Conservation (phyloP, 2,888 invertebrate genomes). For the Idaea aversata region DNA sequence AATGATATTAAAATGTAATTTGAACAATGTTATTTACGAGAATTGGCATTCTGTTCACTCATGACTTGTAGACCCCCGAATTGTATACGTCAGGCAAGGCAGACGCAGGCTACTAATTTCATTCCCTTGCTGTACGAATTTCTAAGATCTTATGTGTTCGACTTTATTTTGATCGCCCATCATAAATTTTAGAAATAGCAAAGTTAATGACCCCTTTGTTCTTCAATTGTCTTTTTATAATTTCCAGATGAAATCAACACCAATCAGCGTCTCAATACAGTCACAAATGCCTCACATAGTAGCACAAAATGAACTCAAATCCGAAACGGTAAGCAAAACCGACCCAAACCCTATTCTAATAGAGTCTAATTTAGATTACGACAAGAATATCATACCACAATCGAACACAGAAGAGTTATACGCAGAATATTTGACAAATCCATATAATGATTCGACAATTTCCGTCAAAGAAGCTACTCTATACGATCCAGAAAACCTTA, state of each 20-base stretch:
- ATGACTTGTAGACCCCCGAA: too few species aligned
- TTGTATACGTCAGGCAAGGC: too few species aligned
- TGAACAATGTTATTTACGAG: too few species aligned
- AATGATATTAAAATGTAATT: too few species aligned
- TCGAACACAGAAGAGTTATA: constrained; percentile 61
- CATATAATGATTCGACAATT: constrained; percentile 69
- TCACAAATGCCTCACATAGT: constrained; percentile 48
- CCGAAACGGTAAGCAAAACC: constrained; percentile 29
- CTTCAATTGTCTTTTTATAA: not conserved
- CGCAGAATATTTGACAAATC: constrained; percentile 79
- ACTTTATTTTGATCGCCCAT: too few species aligned
- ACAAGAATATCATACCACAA: constrained; percentile 28
- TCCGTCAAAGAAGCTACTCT: constrained; percentile 49
- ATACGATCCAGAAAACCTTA: constrained; percentile 52
- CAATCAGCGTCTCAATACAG: constrained; percentile 78
- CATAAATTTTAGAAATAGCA: too few species aligned
- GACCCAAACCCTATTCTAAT: constrained; percentile 28
- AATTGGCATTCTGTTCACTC: too few species aligned
- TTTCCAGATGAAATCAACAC: constrained; percentile 83
- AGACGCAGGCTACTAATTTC: too few species aligned
- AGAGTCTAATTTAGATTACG: constrained; percentile 30
- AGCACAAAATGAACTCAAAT: constrained; percentile 26
- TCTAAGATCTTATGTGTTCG: too few species aligned
- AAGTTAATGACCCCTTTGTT: not conserved
- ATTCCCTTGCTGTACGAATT: too few species aligned